Evolutionary conservation across 2,797 vertebrate species (phyloP).

Genomic region (Anguilla pacifica): DNA sequence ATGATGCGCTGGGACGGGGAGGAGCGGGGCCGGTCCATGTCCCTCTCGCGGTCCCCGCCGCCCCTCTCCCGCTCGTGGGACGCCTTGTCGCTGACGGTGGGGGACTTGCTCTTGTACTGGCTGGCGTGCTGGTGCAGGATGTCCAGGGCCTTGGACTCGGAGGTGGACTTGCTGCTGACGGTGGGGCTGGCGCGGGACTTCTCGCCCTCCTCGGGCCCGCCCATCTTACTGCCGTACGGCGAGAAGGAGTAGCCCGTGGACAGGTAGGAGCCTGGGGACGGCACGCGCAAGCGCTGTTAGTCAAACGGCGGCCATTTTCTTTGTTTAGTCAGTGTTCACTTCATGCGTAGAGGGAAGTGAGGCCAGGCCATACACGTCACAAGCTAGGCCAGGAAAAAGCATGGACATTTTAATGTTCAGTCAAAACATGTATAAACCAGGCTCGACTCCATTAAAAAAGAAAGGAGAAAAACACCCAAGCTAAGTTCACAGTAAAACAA

Average conservation of each 20-base stretch:
- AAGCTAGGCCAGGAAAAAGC: background rate
- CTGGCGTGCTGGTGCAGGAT: slow-evolving; percentile 94
- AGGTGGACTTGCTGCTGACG: slow-evolving; percentile 81
- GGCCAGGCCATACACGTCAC: background rate
- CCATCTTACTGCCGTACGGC: slow-evolving; percentile 85
- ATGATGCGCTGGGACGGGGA: slow-evolving; percentile 96
- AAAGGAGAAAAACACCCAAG: background rate
- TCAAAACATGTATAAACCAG: background rate
- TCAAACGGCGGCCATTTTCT: background rate
- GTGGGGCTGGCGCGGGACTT: slow-evolving; percentile 91
- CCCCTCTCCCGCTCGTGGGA: slow-evolving; percentile 83
- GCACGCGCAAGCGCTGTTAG: background rate
- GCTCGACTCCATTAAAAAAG: no score
- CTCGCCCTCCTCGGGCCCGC: slow-evolving; percentile 78
- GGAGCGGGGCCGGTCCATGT: slow-evolving; percentile 87
- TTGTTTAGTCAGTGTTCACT: background rate
- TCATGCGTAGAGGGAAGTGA: background rate
- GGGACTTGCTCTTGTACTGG: slow-evolving; percentile 98
- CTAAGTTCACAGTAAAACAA: background rate
- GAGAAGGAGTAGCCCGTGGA: slow-evolving; percentile 92
- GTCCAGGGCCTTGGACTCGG: slow-evolving; percentile 93
- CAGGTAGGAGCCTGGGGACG: slow-evolving; percentile 85
- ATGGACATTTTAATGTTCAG: background rate
- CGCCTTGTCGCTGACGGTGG: slow-evolving; percentile 92
- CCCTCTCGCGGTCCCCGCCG: slow-evolving; percentile 68